Conservation (phyloP, 2,888 invertebrate genomes). For the Phragmatobia fuliginosa region DNA sequence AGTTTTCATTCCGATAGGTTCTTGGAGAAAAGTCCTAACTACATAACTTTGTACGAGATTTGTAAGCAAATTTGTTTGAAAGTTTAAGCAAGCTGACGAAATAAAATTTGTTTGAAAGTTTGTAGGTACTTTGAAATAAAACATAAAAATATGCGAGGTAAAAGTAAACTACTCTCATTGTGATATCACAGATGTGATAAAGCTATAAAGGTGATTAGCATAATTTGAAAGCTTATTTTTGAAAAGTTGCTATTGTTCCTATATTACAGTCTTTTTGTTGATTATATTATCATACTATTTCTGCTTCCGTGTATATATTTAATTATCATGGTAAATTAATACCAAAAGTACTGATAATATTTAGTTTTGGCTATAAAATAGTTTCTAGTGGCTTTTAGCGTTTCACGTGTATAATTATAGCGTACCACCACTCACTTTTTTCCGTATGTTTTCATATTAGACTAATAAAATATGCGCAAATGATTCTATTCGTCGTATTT, state of each 20-base stretch:
- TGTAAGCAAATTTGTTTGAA: conserved; percentile 16
- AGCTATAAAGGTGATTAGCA: too few relatives aligned
- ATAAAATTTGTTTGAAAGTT: conserved; percentile 17
- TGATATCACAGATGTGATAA: too few relatives aligned
- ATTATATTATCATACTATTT: not conserved
- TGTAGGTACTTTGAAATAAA: not conserved
- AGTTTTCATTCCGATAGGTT: conserved; percentile 14
- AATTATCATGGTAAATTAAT: not conserved
- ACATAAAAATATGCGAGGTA: too few relatives aligned
- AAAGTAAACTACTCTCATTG: not conserved
- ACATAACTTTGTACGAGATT: conserved; percentile 9
- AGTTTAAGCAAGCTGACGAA: conserved; percentile 29
- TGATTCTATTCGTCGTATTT: conserved; percentile 27
- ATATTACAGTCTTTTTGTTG: not conserved
- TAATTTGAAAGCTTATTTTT: too few relatives aligned
- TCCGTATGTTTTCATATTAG: conserved; percentile 17
- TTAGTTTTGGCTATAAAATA: not conserved
- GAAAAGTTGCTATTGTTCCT: not conserved
- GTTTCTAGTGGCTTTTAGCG: not conserved
- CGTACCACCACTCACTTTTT: not conserved
- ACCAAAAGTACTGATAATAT: not conserved
- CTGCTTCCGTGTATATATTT: not conserved
- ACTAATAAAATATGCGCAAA: conserved; percentile 26
- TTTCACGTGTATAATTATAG: not conserved
- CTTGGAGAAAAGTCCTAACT: conserved; percentile 11